These are phyloP conservation scores for Watsonalla binaria DNA, from an alignment of 2,888 invertebrate genomes.

Conservation along the genomic window DNA sequence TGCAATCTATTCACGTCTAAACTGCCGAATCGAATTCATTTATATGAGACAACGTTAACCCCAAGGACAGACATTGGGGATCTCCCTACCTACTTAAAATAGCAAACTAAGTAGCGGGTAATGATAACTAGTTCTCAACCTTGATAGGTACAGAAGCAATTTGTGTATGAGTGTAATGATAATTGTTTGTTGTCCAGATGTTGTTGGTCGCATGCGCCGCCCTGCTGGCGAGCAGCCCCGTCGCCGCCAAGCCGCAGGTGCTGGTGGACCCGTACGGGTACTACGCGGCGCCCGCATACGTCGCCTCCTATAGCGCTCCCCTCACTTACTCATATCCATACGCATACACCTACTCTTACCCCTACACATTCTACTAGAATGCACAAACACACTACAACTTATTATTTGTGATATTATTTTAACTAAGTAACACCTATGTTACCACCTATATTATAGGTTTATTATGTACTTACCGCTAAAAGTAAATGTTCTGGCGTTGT, in stretches of 20 bases:
- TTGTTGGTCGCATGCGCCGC: constrained; percentile 43
- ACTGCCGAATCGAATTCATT: too few relatives aligned
- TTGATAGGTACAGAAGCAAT: too few relatives aligned
- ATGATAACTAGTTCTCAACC: too few relatives aligned
- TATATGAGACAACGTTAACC: too few relatives aligned
- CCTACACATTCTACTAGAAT: constrained; percentile 48
- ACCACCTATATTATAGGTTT: too few relatives aligned
- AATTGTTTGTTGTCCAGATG: constrained; percentile 32
- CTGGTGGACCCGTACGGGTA: constrained; percentile 56
- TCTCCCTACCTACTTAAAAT: too few relatives aligned
- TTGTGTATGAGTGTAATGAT: neutral
- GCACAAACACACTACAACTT: neutral
- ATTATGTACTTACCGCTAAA: too few relatives aligned
- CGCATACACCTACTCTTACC: constrained; percentile 63
- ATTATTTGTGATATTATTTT: neutral
- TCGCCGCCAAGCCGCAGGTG: constrained; percentile 63
- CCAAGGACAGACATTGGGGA: too few relatives aligned
- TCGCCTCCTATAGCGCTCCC: constrained; percentile 51
- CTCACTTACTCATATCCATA: constrained; percentile 63
- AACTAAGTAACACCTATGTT: too few relatives aligned
- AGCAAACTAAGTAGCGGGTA: too few relatives aligned
- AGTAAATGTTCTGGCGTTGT: too few relatives aligned
- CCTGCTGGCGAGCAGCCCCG: constrained; percentile 41
- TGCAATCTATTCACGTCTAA: too few relatives aligned
- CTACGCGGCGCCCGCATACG: constrained; percentile 55